A percentile compares a stretch with the other conserved stretches of the same genome.
Evolutionary conservation across 2,797 vertebrate genomes (phyloP).

Genomic region (Malurus splendens): DNA sequence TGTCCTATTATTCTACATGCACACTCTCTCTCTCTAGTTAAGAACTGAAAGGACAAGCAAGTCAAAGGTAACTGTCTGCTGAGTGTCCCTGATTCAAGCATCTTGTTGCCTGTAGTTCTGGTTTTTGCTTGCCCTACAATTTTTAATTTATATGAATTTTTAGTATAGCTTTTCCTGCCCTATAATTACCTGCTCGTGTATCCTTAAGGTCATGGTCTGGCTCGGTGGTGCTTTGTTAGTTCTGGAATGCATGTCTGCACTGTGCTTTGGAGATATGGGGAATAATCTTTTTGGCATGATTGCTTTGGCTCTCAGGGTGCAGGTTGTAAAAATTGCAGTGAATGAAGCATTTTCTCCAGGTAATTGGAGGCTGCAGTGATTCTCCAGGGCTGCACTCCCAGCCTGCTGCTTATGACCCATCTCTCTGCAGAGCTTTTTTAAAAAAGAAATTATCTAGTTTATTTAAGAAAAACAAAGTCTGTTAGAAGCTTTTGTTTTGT

Average conservation of each 20-base stretch:
- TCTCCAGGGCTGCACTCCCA: not conserved
- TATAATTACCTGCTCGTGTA: not conserved
- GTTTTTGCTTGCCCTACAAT: not conserved
- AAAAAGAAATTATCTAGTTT: not conserved
- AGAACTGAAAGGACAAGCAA: conserved; percentile 91
- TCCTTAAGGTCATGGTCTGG: not conserved
- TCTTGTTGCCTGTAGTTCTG: conserved; percentile 15
- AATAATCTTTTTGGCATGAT: not conserved
- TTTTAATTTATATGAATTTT: too few relatives aligned
- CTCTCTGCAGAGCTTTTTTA: not conserved
- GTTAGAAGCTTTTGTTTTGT: not conserved
- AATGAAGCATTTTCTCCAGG: not conserved
- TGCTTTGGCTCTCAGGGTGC: not conserved
- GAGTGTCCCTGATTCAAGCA: not conserved
- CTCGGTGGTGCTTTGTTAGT: not conserved
- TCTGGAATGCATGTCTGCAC: conserved; percentile 16
- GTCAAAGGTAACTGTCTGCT: conserved; percentile 84
- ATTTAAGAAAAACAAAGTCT: not conserved
- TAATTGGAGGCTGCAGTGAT: not conserved
- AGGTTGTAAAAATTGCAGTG: not conserved
- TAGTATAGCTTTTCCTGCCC: not conserved
- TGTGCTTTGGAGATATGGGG: not conserved
- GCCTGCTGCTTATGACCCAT: not conserved
- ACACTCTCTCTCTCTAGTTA: conserved; percentile 85
- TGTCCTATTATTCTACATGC: conserved; percentile 80